These are phyloP conservation scores for Thomomys bottae DNA, from an alignment of 2,113 vertebrate species.

Conservation along the genomic window DNA sequence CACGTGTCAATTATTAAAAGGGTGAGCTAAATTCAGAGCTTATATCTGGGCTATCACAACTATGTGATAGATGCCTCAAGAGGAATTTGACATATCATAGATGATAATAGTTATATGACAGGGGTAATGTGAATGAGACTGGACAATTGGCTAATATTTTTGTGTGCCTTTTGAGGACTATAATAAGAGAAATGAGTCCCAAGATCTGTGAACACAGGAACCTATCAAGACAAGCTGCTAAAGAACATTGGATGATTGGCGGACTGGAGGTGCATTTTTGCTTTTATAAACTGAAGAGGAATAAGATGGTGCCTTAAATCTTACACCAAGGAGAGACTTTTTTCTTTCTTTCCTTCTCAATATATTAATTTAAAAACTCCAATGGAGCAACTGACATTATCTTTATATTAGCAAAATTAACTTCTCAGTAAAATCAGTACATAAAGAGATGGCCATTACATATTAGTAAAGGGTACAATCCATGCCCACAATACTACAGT, in stretches of 20 bases:
- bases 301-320: slow-evolving; percentile 52
- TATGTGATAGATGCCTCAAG: background rate
- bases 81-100: background rate
- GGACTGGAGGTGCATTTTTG: background rate
- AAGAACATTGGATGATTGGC: background rate
- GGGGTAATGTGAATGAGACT: background rate
- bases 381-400: slow-evolving; percentile 82
- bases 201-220: background rate
- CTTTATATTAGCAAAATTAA: slow-evolving; percentile 85
- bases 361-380: slow-evolving; percentile 82
- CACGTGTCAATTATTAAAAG: background rate
- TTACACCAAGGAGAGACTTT: background rate
- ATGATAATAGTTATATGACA: fast-evolving
- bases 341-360: slow-evolving; percentile 32
- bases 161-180: background rate
- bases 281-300: slow-evolving; percentile 21
- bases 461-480: too few species aligned
- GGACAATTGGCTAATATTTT: background rate
- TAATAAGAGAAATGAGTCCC: background rate
- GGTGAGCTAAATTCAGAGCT: background rate
- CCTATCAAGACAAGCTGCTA: background rate
- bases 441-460: too few species aligned
- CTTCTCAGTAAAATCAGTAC: too few species aligned
- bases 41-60: background rate
- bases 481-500: too few species aligned